Conservation (phyloP, 2,797 vertebrate species). For the Helicolenus hilgendorfi region DNA sequence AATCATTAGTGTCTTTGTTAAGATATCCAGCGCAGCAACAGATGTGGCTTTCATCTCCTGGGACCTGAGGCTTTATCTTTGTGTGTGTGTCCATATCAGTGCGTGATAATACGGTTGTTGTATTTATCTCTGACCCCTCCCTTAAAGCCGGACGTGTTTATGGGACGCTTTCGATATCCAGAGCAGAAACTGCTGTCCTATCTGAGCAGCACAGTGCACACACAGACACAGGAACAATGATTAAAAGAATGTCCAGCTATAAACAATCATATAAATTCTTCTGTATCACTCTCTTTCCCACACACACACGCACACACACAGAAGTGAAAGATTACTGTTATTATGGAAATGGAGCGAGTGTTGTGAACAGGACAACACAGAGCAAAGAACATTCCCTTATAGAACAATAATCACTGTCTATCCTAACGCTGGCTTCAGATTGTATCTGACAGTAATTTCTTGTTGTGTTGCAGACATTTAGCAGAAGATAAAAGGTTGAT, state of each 20-base stretch:
- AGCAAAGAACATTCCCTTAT: background rate
- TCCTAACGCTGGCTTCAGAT: background rate
- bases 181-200: conserved; percentile 1
- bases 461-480: conserved; percentile 1
- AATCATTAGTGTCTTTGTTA: conserved; percentile 48
- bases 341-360: conserved; percentile 47
- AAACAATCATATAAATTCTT: conserved; percentile 4
- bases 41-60: conserved; percentile 61
- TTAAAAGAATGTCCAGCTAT: conserved; percentile 15
- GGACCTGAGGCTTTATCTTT: conserved; percentile 10
- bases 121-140: conserved; percentile 38
- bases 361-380: conserved; percentile 31
- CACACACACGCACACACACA: background rate
- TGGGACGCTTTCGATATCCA: conserved; percentile 36
- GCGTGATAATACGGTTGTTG: conserved; percentile 17
- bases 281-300: background rate
- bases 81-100: conserved; percentile 30
- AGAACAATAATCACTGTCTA: background rate
- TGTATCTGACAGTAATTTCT: background rate
- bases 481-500: background rate
- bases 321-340: conserved; percentile 44
- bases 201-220: background rate
- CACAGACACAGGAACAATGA: conserved; percentile 11
- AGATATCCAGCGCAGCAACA: conserved; percentile 38
- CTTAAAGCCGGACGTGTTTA: conserved; percentile 27